These are phyloP conservation scores for Chelon labrosus DNA, from an alignment of 2,797 vertebrate genomes.

Conservation along the genomic window DNA sequence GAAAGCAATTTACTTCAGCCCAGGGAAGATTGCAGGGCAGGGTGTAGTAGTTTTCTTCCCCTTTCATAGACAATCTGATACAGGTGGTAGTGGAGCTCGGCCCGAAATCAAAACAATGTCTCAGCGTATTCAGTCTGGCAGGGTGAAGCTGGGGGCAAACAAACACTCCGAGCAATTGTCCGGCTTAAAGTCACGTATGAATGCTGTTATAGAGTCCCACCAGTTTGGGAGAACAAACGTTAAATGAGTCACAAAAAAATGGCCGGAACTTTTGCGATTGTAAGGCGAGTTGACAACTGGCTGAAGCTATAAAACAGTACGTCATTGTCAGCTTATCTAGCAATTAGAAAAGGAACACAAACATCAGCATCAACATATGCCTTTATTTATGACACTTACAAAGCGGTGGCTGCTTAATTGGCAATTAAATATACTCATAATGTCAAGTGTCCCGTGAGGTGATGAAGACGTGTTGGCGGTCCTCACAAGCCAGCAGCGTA, in stretches of 20 bases:
- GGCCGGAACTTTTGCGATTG: slow-evolving; percentile 28
- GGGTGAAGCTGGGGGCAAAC: slow-evolving; percentile 67
- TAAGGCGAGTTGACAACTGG: not conserved
- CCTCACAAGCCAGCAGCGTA: slow-evolving; percentile 47
- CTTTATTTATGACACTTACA: slow-evolving; percentile 39
- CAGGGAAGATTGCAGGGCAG: slow-evolving; percentile 82
- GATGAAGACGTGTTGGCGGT: slow-evolving; percentile 66
- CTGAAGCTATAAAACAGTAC: slow-evolving; percentile 1
- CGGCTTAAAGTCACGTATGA: slow-evolving; percentile 49
- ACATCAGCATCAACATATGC: slow-evolving; percentile 5
- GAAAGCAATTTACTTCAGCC: slow-evolving; percentile 88
- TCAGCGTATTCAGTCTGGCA: slow-evolving; percentile 62
- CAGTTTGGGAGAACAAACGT: slow-evolving; percentile 24
- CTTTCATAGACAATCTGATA: slow-evolving; percentile 75
- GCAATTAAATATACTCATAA: slow-evolving; percentile 68
- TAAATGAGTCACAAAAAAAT: slow-evolving; percentile 35
- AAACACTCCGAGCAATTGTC: slow-evolving; percentile 61
- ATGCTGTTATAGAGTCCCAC: slow-evolving; percentile 48
- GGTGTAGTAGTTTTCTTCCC: slow-evolving; percentile 71
- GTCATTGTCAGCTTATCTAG: not conserved
- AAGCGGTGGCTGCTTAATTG: slow-evolving; percentile 40
- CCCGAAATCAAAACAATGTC: slow-evolving; percentile 79
- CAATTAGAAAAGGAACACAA: slow-evolving; percentile 14
- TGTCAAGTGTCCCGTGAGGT: slow-evolving; percentile 51
- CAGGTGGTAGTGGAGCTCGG: slow-evolving; percentile 50